These are phyloP conservation scores for Cynaeus angustus DNA, from an alignment of 2,888 invertebrate species.

Conservation along the genomic window DNA sequence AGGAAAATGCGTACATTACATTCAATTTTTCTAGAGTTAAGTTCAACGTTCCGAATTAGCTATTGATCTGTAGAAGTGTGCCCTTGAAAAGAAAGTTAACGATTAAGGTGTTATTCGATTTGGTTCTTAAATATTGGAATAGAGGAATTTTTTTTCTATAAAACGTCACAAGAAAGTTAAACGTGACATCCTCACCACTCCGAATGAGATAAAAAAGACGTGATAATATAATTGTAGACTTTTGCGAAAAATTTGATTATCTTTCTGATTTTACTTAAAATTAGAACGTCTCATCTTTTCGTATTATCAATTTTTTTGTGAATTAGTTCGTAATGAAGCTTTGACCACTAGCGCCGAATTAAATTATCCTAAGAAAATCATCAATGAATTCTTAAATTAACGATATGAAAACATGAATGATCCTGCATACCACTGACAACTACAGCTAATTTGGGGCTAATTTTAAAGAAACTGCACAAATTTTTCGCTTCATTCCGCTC, in stretches of 20 bases:
- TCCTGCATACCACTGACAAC: conserved; percentile 25
- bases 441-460: conserved; percentile 8
- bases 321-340: no score
- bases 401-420: conserved; percentile 30
- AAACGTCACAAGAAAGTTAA: background rate
- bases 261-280: no score
- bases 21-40: conserved; percentile 28
- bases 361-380: background rate
- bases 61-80: conserved; percentile 40
- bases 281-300: no score
- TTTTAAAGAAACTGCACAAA: background rate
- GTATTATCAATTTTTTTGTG: no score
- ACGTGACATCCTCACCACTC: no score
- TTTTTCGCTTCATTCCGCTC: no score
- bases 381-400: conserved; percentile 39
- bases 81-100: conserved; percentile 46
- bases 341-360: no score
- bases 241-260: conserved; percentile 42
- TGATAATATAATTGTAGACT: conserved; percentile 13
- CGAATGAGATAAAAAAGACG: conserved; percentile 8
- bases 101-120: conserved; percentile 38
- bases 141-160: background rate
- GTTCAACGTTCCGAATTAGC: conserved; percentile 46
- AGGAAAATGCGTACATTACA: background rate
- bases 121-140: conserved; percentile 21